Evolutionary conservation across 2,113 vertebrate species (phyloP), one percentile per base, ranked within the genome.

Genomic region (Pogona vitticeps): DNA sequence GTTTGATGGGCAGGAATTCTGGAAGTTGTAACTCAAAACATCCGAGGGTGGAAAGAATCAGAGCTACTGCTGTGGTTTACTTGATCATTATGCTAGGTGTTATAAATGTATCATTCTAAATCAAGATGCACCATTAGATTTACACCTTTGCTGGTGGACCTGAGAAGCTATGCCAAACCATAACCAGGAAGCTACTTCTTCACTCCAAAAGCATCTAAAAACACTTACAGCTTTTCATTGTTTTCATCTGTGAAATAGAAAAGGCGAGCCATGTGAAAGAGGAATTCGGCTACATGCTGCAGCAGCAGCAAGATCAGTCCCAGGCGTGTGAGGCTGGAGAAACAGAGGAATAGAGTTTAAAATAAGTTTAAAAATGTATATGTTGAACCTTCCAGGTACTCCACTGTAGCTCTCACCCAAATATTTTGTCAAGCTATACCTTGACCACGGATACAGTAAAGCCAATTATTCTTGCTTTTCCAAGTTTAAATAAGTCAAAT

Each of bases 191-290:
- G 7, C 5, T n/a, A 15, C 23, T 2, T 20, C 31, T 67, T 36
- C 10, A 58, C 31, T 18, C 13, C 67, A 46, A 59, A 7, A 21
- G 20, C n/a, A 80, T 7, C 15, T 67, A 14, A 1, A 5, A 1
- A 26, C 68, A 94, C 98, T 97, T 94, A 99, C 98, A 99, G 97
- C 95, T 98, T 99, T 95, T 98, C 97, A 4, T 99, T 98, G 94
- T 97, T 98, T 94, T 99, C 98, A 0, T 99, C 98, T 0, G 97
- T 97, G 56, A 99, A 99, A 96, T 97, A 98, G 94, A 98, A 97
- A 84, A 99, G 97, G 3, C 97, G 97, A 2, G 98, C 98, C 71
- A 97, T 95, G 93, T 99, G 98, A 93, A 99, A 99, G 89, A 97
- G 97, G 91, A 98, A 95, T 92, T 99, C 98, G 0, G 98, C 98